Conservation (phyloP, 2,113 vertebrate species). For the Dasyurus viverrinus region DNA sequence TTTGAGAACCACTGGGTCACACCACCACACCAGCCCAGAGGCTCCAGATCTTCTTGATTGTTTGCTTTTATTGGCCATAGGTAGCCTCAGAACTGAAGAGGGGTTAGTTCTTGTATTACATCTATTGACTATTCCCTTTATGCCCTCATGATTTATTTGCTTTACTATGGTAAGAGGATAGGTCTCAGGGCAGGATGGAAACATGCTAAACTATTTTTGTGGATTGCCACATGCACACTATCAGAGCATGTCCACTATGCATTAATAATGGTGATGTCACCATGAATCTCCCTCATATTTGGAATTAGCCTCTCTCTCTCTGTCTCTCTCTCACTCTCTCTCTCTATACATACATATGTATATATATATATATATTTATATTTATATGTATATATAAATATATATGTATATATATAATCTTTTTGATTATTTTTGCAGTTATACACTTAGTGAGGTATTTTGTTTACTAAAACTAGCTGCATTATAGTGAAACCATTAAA, state of each 20-base stretch:
- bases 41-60: not conserved
- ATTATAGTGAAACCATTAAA: conserved; percentile 32
- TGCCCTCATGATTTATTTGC: not conserved
- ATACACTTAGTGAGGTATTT: not conserved
- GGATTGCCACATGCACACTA: not conserved
- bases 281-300: not conserved
- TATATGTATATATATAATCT: too few relatives aligned
- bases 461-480: not conserved
- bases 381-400: too few relatives aligned
- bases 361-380: too few relatives aligned
- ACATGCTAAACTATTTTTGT: not conserved
- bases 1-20: too few relatives aligned
- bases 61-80: not conserved
- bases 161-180: not conserved
- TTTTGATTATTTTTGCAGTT: not conserved
- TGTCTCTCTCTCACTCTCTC: too few relatives aligned
- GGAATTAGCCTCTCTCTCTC: conserved; percentile 2
- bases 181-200: not conserved
- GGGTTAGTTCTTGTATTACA: not conserved
- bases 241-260: not conserved
- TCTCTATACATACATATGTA: too few relatives aligned
- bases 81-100: not conserved
- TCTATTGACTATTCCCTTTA: not conserved
- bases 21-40: not conserved
- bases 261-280: conserved; percentile 13